Base-by-base conservation (phyloP, 2,888 invertebrate genomes). In the Drosophila quinaria region DNA sequence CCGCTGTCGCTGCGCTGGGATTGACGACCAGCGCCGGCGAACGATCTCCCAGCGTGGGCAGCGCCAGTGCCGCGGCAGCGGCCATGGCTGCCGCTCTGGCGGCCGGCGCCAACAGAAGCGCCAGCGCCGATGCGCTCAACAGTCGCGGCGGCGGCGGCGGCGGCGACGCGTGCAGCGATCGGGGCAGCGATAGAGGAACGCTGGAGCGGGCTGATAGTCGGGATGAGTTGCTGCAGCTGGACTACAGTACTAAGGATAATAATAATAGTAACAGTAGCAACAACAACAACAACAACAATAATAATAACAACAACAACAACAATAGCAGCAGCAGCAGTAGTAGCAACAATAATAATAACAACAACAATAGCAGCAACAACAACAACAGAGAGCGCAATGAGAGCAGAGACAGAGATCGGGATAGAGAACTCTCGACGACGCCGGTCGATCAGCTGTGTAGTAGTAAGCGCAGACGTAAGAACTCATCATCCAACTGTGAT, bases 401-500 rank as follows among this genome's bases (percentile, higher is more conserved):
- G 54, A 80, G 76, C 80, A 80, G 79, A 79, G 87, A 93, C 93
- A 94, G 92, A 95, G 95, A 93, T 93, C 94, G 92, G 94, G 95
- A 94, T 93, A 95, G 93, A 94, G 93, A 93, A 90, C 90, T 92
- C 84, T 92, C 92, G 84, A 93, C 92, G 74, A 93, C 93, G 83
- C 93, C 93, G 80, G 92, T 92, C 77, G 93, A 93, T 76, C 93
- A 92, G 86, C 87, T 85, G 90, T 90, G 91, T 91, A 92, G 91
- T 91, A 95, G 94, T 93, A 95, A 90, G 92, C 91, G 93, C 92
- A 93, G 92, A 93, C 93, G 93, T 91, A 93, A 92, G 94, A 94
- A 93, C 92, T 93, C 92, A 93, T 93, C 93, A 93, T 93, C 93
- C 92, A 95, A 94, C 94, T 95, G 95, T 93, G 95, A 95, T 93